Evolutionary conservation across 1,140 invertebrate species (phyloP), one percentile per base, ranked within the genome.

Genomic region (Asobara japonica): DNA sequence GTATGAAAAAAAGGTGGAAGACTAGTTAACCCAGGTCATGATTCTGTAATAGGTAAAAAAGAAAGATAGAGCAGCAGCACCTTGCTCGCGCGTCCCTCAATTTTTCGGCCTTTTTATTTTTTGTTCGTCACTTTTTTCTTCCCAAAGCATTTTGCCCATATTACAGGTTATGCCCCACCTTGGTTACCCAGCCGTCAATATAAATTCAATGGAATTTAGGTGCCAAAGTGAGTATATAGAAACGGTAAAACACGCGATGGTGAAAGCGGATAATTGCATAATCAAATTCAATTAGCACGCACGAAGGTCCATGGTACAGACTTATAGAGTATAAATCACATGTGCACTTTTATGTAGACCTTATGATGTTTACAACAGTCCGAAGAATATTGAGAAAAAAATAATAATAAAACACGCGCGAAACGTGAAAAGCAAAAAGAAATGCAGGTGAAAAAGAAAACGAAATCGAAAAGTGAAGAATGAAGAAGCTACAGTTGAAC

Each of bases 271-370:
- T 81, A 83, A 83, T 84, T 80, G 77, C 77, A 74, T 76, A 82
- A 82, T 80, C 81, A 77, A 75, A 79, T 81, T 81, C 80, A 84
- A 84, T 84, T 83, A 83, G 74, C 77, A 79, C 76, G 71, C 74
- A 73, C 74, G 72, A 74, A 56, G 65, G 69, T 71, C 69, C 65
- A 38, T 25, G 29, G 25, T 36, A 10, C 27, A 48, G 18, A 66
- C 67, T 70, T 62, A 48, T 62, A 60, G 33, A 45, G 60, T 65
- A 38, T 60, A 30, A 56, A 27, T 27, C 51, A 13, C 51, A 3
- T 22, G 1, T 56, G 22, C 13, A 64, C 31, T 18, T 30, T 30
- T 64, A 64, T 64, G 27, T 33, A 64, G 4, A 64, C 22, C 27
- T 7, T 64, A 2, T 18, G 61, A 64, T 30, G 61, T 38, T 10